Evolutionary conservation across 2,888 invertebrate species (phyloP).

Genomic region (Yponomeuta cagnagella): DNA sequence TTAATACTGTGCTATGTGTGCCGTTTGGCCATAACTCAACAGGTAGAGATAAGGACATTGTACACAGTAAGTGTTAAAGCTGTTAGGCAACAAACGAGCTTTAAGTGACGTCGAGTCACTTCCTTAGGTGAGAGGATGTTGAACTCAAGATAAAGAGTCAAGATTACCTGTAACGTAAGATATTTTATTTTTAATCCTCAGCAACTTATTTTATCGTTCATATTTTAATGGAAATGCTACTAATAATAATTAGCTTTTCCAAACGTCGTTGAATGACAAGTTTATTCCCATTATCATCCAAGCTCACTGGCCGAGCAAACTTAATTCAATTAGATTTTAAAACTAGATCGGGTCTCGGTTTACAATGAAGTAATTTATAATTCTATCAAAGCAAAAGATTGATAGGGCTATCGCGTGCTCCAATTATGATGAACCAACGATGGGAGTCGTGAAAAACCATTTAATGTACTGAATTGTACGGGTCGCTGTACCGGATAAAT

Average conservation of each 20-base stretch:
- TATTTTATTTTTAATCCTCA: not conserved
- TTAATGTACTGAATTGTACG: slow-evolving; percentile 14
- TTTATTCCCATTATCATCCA: slow-evolving; percentile 11
- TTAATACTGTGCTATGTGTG: not conserved
- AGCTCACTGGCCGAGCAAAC: slow-evolving; percentile 32
- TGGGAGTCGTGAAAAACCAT: slow-evolving; percentile 10
- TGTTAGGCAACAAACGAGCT: slow-evolving; percentile 12
- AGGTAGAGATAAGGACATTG: slow-evolving; percentile 46
- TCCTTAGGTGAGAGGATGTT: slow-evolving; percentile 12
- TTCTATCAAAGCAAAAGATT: slow-evolving; percentile 43
- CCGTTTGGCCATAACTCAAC: slow-evolving; percentile 18
- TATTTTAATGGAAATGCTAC: too few relatives aligned
- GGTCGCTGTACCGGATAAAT: slow-evolving; percentile 8
- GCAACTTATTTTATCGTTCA: too few relatives aligned
- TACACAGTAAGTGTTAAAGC: slow-evolving; percentile 40
- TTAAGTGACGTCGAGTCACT: slow-evolving; percentile 10
- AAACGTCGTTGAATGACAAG: not conserved
- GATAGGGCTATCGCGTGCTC: slow-evolving; percentile 59
- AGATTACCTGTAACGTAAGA: not conserved
- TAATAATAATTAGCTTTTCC: not conserved
- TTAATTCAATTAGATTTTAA: slow-evolving; percentile 29
- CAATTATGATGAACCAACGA: slow-evolving; percentile 38
- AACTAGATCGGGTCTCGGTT: slow-evolving; percentile 19
- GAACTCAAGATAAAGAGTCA: slow-evolving; percentile 6
- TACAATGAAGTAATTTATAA: slow-evolving; percentile 45